These are phyloP conservation scores for Athalia rosae DNA, from an alignment of 2,888 invertebrate species.

Conservation along the genomic window DNA sequence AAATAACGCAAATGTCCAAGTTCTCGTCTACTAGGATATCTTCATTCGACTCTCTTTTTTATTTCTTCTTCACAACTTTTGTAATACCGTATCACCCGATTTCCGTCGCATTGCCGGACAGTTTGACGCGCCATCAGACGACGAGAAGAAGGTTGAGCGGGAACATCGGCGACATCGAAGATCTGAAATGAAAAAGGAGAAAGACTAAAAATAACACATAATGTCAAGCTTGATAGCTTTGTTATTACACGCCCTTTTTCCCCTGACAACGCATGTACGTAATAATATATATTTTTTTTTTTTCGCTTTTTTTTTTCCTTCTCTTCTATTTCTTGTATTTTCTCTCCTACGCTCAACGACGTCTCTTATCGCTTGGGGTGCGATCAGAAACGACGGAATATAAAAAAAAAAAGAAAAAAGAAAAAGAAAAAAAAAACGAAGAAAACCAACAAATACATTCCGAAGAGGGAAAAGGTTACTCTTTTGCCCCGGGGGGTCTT, in stretches of 20 bases:
- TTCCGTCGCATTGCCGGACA: slow-evolving; percentile 20
- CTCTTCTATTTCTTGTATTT: too few relatives aligned
- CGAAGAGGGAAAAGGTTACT: too few relatives aligned
- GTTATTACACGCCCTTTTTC: slow-evolving; percentile 10
- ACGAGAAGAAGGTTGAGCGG: slow-evolving; percentile 11
- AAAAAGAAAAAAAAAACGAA: too few relatives aligned
- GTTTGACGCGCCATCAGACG: slow-evolving; percentile 42
- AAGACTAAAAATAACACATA: background rate
- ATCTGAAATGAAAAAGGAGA: slow-evolving; percentile 31
- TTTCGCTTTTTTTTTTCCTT: too few relatives aligned
- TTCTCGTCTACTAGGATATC: background rate
- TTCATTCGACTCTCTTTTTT: background rate
- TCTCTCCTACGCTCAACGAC: too few relatives aligned
- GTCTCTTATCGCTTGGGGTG: too few relatives aligned
- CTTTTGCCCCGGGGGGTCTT: background rate
- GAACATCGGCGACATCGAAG: slow-evolving; percentile 26
- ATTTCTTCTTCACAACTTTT: slow-evolving; percentile 16
- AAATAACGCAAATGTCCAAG: background rate
- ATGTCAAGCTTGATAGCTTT: slow-evolving; percentile 33
- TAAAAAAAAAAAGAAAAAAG: too few relatives aligned
- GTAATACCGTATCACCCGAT: slow-evolving; percentile 13
- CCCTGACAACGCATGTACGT: background rate
- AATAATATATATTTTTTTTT: too few relatives aligned
- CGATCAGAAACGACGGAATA: too few relatives aligned
- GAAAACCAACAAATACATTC: too few relatives aligned